Evolutionary conservation across 2,888 invertebrate genomes (phyloP), one percentile per base, ranked within the genome.

Genomic region (Peribatodes rhomboidaria): DNA sequence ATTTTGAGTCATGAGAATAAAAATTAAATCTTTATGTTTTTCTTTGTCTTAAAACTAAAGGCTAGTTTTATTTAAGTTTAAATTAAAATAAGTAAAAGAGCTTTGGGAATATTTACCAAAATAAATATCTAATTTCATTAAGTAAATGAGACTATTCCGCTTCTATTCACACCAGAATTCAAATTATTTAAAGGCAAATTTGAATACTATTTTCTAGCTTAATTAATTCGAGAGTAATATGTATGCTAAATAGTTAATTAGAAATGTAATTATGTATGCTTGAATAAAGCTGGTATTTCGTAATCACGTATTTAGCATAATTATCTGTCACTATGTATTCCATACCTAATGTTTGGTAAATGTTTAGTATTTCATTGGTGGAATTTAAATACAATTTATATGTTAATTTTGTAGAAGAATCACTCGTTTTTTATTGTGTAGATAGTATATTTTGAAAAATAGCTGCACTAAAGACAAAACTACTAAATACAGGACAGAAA

Each of bases 251-350:
- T 42, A 18, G 61, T 44, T 66, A 47, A 47, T 57, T 44, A 53
- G 27, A 9, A 61, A 63, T 57, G 22, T 39, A 37, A 46, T 50
- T 65, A 41, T 37, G 39, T 57, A 54, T 54, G 55, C 39, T 55
- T 50, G 60, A 66, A 54, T 69, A 66, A 41, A 62, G 60, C 64
- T 49, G 52, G 71, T 62, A 65, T 61, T 61, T 39, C n/a, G 16
- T 39, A 35, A 18, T 35, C 50, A 13, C 7, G 27, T 35, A 35
- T 20, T 50, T 50, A 35, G 35, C 50, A 50, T 50, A 50, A 27
- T 35, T 50, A 50, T 50, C 50, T 50, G 18, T 35, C 6, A 8
- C 10, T 49, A 16, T 31, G n/a, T 10, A 2, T 27, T 49, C 27
- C 13, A 7, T 35, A 31, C 50, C 35, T 50, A 35, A 18, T 18